These are phyloP conservation scores for Cyprinodon tularosa DNA, from an alignment of 2,113 vertebrate genomes.

Conservation along the genomic window DNA sequence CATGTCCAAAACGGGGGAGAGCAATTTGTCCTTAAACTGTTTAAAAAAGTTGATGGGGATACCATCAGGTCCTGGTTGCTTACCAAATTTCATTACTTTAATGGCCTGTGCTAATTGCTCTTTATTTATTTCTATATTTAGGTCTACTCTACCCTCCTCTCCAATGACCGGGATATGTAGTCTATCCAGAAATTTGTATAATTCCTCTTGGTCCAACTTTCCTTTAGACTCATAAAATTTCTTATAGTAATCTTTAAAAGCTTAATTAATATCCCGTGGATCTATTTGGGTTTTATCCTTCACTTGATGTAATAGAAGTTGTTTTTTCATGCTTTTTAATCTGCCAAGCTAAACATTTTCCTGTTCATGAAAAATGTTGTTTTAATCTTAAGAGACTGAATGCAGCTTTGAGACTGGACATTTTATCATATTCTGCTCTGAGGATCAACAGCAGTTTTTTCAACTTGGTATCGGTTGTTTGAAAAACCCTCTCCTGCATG, in stretches of 20 bases:
- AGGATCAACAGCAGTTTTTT: not conserved
- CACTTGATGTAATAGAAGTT: not conserved
- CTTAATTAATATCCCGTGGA: not conserved
- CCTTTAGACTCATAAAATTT: not conserved
- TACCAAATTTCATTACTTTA: too few species aligned
- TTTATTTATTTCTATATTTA: too few species aligned
- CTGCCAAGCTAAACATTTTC: not conserved
- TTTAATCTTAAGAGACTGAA: not conserved
- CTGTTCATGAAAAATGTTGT: not conserved
- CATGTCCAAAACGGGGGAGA: too few species aligned
- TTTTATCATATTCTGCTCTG: conserved; percentile 7
- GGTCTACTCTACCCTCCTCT: too few species aligned
- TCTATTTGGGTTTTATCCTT: not conserved
- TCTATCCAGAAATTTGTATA: not conserved
- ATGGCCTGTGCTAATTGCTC: too few species aligned
- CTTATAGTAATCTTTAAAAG: conserved; percentile 8
- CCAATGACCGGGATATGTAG: too few species aligned
- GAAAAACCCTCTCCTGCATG: too few species aligned
- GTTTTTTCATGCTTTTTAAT: conserved; percentile 3
- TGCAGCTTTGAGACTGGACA: not conserved
- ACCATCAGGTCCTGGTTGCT: too few species aligned
- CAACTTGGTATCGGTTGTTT: not conserved
- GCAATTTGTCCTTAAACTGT: too few species aligned
- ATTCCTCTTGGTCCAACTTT: not conserved
- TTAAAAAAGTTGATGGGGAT: too few species aligned